Base-by-base conservation (phyloP, 2,797 vertebrate genomes). In the Thripadectes ignobilis region DNA sequence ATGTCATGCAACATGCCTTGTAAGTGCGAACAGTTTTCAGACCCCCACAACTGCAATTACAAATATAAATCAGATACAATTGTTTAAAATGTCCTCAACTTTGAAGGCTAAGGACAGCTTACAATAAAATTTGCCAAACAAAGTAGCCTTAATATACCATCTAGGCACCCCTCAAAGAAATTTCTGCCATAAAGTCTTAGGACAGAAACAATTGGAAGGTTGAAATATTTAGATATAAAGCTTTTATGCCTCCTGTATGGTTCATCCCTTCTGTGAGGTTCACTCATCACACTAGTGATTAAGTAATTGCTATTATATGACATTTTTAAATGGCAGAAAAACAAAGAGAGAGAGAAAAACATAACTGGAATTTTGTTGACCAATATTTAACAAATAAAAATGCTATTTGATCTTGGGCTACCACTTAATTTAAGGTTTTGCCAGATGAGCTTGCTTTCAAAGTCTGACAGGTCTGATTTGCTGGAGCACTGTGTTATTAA, bases 281-380 rank as follows among this genome's bases (percentile, higher is more conserved):
- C 36, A 55, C 12, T 65, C 17, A 6, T 18, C 2, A 51, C 8
- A 29, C 17, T 10, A 68, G 20, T 32, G 20, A 61, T 74, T 43
- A 91, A 73, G 6, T 54, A 34, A 65, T 7, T 66, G 14, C 19
- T 66, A 32, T 39, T 68, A 43, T 9, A 20, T 16, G 21, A 51
- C 38, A 69, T 16, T 84, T 84, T 41, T 1, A 79, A 85, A 61
- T 14, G 11, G 15, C n/a, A 41, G 36, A 61, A 58, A 76, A 57
- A 23, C 5, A 67, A 9, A 39, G 8, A 39, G 7, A 71, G 22
- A 48, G 9, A 46, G 14, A 90, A 58, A 75, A 85, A 49, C 16
- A 23, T 10, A 3, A 45, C 0, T 2, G 0, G 11, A 75, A 57
- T 67, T 65, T 46, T 61, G 12, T 29, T 5, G 0, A 67, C 41